A percentile compares a stretch with the other conserved stretches of the same genome.
Conservation (phyloP, 2,888 invertebrate species). For the Lydus trimaculatus region DNA sequence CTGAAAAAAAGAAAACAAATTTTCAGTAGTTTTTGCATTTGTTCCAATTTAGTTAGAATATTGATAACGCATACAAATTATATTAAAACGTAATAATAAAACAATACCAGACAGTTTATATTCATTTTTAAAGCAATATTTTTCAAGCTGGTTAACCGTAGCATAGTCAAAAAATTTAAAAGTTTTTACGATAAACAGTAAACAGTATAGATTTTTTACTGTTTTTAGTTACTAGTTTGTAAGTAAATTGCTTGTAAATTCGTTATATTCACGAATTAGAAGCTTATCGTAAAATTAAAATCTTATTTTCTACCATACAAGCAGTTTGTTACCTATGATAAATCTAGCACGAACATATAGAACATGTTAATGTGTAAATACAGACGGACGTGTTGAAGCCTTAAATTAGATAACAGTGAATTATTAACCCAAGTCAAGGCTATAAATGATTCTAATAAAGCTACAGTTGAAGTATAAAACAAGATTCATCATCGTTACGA, state of each 20-base stretch:
- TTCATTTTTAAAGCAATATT: no score
- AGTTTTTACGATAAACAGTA: no score
- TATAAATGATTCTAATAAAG: background rate
- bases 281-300: constrained; percentile 27
- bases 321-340: constrained; percentile 20
- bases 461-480: background rate
- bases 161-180: background rate
- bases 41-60: background rate
- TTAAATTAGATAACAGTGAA: background rate
- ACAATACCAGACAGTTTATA: no score
- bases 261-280: constrained; percentile 18
- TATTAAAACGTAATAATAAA: no score
- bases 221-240: constrained; percentile 7
- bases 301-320: constrained; percentile 16
- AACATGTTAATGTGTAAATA: constrained; percentile 9
- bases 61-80: background rate
- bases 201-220: background rate
- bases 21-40: background rate
- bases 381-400: background rate
- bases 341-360: constrained; percentile 15
- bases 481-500: background rate
- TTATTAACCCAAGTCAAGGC: background rate
- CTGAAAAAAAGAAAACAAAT: background rate
- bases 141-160: background rate
- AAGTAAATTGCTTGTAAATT: constrained; percentile 25